Conservation (phyloP, 1,140 invertebrate genomes). For the Caerostris extrusa region DNA sequence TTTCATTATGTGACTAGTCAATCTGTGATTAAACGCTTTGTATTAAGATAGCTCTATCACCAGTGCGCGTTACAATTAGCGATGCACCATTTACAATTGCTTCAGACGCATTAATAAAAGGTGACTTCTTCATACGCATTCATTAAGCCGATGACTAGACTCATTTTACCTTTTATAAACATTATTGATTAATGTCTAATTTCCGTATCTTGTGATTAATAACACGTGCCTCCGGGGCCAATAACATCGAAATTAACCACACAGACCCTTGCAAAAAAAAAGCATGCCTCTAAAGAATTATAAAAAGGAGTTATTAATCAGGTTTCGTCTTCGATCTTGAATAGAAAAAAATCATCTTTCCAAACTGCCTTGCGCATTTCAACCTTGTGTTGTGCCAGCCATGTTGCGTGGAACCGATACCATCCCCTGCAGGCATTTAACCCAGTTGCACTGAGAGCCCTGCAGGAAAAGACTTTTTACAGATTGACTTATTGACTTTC, state of each 20-base stretch:
- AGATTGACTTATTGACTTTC: constrained; percentile 17
- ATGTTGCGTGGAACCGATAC: background rate
- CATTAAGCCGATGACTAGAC: constrained; percentile 63
- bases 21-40: background rate
- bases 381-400: constrained; percentile 10
- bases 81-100: constrained; percentile 28
- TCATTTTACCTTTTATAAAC: constrained; percentile 71
- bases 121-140: constrained; percentile 13
- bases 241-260: constrained; percentile 57
- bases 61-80: background rate
- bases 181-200: constrained; percentile 59
- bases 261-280: constrained; percentile 28
- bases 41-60: background rate
- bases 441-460: constrained; percentile 32
- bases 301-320: constrained; percentile 65
- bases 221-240: background rate
- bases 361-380: background rate
- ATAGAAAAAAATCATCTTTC: background rate
- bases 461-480: constrained; percentile 61
- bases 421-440: constrained; percentile 48
- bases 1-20: background rate
- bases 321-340: background rate
- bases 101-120: background rate
- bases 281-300: background rate
- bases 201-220: constrained; percentile 62